Evolutionary conservation across 2,797 vertebrate species (phyloP).

Genomic region (Pseudomugil tenellus): DNA sequence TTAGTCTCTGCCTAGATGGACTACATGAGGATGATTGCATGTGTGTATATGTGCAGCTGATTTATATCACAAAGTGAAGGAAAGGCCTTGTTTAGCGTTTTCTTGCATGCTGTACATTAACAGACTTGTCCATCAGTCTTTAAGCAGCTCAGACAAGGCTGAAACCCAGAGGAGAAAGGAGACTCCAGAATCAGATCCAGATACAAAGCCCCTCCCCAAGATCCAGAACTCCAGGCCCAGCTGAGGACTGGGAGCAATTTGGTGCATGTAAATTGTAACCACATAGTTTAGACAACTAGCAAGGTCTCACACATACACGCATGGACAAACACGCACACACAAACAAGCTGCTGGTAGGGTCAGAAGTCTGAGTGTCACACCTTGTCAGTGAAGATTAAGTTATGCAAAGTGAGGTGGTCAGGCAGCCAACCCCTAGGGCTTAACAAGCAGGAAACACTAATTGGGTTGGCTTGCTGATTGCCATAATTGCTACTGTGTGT

Average conservation of each 20-base stretch:
- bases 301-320: constrained; percentile 72
- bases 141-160: constrained; percentile 69
- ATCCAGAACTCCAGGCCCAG: constrained; percentile 54
- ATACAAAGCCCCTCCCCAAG: constrained; percentile 56
- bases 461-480: constrained; percentile 93
- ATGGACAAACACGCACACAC: constrained; percentile 32
- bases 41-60: constrained; percentile 21
- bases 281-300: constrained; percentile 88
- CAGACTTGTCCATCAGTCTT: constrained; percentile 67
- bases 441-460: constrained; percentile 90
- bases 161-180: constrained; percentile 59
- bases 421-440: constrained; percentile 88
- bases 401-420: constrained; percentile 90
- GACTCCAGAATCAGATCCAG: constrained; percentile 66
- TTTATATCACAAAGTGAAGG: constrained; percentile 17
- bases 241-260: constrained; percentile 87
- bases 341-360: constrained; percentile 87
- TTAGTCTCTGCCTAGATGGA: constrained; percentile 26
- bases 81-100: constrained; percentile 42
- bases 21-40: constrained; percentile 7
- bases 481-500: constrained; percentile 98
- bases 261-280: constrained; percentile 92
- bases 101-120: constrained; percentile 54
- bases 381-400: constrained; percentile 99
- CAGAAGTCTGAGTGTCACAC: constrained; percentile 91